A percentile compares a stretch with the other conserved stretches of the same genome.
Conservation (phyloP, 1,140 invertebrate genomes). For the Lepidurus packardi region DNA sequence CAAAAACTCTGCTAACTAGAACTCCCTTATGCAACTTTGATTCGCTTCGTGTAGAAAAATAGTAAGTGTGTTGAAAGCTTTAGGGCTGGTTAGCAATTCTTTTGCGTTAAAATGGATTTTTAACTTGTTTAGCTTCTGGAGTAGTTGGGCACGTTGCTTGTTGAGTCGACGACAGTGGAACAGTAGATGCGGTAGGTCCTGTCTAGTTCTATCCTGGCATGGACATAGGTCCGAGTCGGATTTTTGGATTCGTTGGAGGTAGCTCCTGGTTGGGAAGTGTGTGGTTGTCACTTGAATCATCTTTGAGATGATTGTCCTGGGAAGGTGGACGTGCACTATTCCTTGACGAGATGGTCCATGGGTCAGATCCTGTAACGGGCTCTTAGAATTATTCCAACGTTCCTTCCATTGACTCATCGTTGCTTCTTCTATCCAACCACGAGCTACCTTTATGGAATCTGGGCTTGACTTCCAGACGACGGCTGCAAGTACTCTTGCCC, state of each 20-base stretch:
- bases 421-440: neutral
- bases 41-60: neutral
- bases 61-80: neutral
- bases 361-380: neutral
- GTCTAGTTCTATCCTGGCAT: neutral
- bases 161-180: neutral
- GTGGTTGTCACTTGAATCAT: neutral
- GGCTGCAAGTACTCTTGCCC: neutral
- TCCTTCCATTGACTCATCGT: neutral
- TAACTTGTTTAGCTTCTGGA: neutral
- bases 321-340: neutral
- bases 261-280: neutral
- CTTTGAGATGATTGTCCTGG: neutral
- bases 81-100: neutral
- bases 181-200: neutral
- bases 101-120: neutral
- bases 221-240: neutral
- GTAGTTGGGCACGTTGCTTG: neutral
- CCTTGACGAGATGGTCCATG: neutral
- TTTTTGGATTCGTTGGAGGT: neutral
- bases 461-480: neutral
- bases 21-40: neutral
- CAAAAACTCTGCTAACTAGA: no score
- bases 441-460: neutral
- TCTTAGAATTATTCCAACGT: neutral